Base-by-base conservation (phyloP, 2,113 vertebrate genomes). In the Pseudorhombus dupliciocellatus region DNA sequence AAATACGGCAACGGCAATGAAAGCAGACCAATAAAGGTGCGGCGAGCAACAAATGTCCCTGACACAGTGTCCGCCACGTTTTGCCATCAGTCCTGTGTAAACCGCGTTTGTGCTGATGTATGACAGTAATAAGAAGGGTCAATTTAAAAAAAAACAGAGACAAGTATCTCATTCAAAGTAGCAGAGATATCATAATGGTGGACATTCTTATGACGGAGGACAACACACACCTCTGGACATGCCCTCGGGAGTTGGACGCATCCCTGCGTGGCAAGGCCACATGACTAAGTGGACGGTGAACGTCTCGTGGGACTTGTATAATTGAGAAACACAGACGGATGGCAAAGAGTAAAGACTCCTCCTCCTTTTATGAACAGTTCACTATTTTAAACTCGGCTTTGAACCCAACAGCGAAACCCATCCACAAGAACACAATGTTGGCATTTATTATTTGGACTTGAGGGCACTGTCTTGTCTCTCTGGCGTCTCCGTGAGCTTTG, bases 351-450 rank as follows among this genome's bases (percentile, higher is more conserved):
- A 42, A 64, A 24, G 25, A 67, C 59, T 57, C 54, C 42, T 59
- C 70, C 54, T 48, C 62, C 70, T 60, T 62, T 34, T 54, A 75
- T 44, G 57, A 77, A 54, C 58, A 1, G 58, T 80, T 84, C 25
- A 28, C 84, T 84, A 79, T 79, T 72, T 75, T 77, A 65, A 70
- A 84, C 53, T 77, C 66, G 9, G n/a, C 57, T 25, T 12, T 14
- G 52, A 64, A 75, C 31, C 21, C 54, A 61, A 58, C 60, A 28
- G 21, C 24, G 30, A 54, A 74, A 50, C 26, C 31, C 31, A 37
- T n/a, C 56, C 16, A 21, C 75, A 66, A 55, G 61, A 64, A 78
- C 61, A 28, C 62, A 62, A 30, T 66, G 52, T 46, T 75, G 84
- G 63, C 50, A 66, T 76, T 85, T 79, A 28, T 48, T 72, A 48